Percentiles rank a stretch among this genome's conserved stretches.
These are phyloP conservation scores for Cheilosia pagana DNA, from an alignment of 2,888 invertebrate species.

Conservation along the genomic window DNA sequence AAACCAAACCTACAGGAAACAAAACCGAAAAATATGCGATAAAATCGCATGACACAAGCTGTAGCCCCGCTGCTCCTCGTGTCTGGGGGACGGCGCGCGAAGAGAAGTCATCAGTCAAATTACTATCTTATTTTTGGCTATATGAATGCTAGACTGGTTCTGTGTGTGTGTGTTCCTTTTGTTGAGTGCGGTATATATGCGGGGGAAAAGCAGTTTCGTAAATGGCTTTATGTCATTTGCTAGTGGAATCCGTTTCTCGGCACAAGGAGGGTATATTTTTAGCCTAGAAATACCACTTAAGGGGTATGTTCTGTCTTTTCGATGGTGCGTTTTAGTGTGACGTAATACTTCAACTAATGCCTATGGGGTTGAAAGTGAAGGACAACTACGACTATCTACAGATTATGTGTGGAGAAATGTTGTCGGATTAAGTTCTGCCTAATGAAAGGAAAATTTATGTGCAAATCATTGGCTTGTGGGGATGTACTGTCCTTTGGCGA, in stretches of 20 bases:
- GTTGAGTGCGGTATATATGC: neutral
- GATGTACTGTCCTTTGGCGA: neutral
- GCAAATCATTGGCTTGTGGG: conserved; percentile 15
- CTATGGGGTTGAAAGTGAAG: neutral
- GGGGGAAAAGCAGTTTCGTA: conserved; percentile 57
- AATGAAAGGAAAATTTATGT: conserved; percentile 57
- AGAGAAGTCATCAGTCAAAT: conserved; percentile 77
- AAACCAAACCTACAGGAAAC: conserved; percentile 75
- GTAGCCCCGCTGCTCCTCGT: conserved; percentile 40
- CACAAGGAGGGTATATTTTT: conserved; percentile 59
- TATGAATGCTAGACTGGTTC: conserved; percentile 50
- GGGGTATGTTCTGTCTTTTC: conserved; percentile 41
- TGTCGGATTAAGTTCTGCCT: conserved; percentile 32
- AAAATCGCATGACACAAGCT: conserved; percentile 76
- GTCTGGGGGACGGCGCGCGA: conserved; percentile 33
- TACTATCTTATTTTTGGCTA: conserved; percentile 74
- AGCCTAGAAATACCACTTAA: conserved; percentile 60
- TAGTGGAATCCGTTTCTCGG: conserved; percentile 62
- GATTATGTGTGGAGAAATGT: conserved; percentile 35
- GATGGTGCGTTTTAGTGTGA: conserved; percentile 51
- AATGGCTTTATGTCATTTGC: conserved; percentile 75
- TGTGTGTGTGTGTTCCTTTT: conserved; percentile 32
- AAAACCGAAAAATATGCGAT: conserved; percentile 75
- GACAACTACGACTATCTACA: conserved; percentile 8
- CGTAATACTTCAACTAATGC: conserved; percentile 61